Evolutionary conservation across 2,113 vertebrate species (phyloP).

Genomic region (Apteryx owenii): DNA sequence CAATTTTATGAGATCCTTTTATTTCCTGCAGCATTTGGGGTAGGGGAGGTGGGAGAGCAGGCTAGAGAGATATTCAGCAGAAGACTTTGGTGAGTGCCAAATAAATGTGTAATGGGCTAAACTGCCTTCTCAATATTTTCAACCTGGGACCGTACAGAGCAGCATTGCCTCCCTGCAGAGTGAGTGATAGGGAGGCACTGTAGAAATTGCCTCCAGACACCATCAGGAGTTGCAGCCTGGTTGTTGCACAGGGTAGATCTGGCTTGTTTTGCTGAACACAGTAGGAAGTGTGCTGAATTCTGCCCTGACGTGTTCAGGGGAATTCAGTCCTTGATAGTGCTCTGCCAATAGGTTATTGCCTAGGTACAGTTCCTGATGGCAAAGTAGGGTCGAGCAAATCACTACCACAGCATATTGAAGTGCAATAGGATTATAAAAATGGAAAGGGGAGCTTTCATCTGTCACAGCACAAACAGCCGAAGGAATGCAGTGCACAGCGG

Average conservation of each 20-base stretch:
- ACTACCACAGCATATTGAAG: background rate
- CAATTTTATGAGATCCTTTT: background rate
- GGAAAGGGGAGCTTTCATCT: background rate
- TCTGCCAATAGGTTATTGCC: background rate
- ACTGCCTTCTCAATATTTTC: background rate
- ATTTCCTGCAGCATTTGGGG: background rate
- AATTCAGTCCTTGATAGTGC: background rate
- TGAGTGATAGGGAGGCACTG: background rate
- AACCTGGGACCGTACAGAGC: background rate
- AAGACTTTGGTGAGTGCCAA: background rate
- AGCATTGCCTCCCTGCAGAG: background rate
- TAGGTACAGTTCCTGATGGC: background rate
- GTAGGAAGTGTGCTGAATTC: background rate
- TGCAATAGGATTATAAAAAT: background rate
- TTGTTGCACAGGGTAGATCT: background rate
- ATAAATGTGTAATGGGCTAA: background rate
- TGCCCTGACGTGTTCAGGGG: background rate
- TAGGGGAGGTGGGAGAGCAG: background rate
- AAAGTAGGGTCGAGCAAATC: background rate
- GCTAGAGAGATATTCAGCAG: background rate
- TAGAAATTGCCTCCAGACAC: background rate
- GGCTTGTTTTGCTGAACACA: background rate
- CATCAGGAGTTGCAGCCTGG: background rate
- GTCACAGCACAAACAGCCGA: background rate
- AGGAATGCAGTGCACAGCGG: background rate